Conservation (phyloP, 1,140 invertebrate genomes). For the Spodoptera litura region DNA sequence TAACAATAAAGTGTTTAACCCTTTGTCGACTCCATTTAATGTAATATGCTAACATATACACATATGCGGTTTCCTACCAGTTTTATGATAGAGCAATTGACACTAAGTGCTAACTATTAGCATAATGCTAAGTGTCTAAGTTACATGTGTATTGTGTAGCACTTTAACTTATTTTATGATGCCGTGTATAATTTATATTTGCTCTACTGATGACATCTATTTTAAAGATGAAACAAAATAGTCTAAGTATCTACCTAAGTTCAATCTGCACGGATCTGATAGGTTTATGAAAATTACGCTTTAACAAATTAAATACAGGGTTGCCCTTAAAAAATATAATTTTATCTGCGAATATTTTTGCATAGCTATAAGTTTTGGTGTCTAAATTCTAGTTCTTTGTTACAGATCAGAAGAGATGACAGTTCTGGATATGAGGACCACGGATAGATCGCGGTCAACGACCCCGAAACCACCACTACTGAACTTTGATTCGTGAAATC, state of each 20-base stretch:
- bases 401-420: slow-evolving; percentile 81
- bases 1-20: too few species aligned
- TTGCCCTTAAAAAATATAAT: too few species aligned
- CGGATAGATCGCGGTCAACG: slow-evolving; percentile 67
- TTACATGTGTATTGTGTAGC: background rate
- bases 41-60: too few species aligned
- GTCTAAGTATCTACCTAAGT: too few species aligned
- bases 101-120: slow-evolving; percentile 34
- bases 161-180: background rate
- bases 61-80: too few species aligned
- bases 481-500: slow-evolving; percentile 68
- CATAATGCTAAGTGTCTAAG: slow-evolving; percentile 2
- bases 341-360: too few species aligned
- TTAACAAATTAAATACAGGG: too few species aligned
- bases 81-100: slow-evolving; percentile 4
- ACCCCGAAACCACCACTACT: slow-evolving; percentile 71
- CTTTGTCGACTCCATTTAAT: too few species aligned
- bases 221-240: too few species aligned
- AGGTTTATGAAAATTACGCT: too few species aligned
- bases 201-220: background rate
- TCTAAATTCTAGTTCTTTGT: slow-evolving; percentile 33
- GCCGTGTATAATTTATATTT: background rate
- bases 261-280: too few species aligned
- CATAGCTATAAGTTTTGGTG: too few species aligned
- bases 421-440: slow-evolving; percentile 69